phyloP scores from a whole-genome alignment of 2,797 vertebrate species.

The Sebastes nivosus region DNA sequence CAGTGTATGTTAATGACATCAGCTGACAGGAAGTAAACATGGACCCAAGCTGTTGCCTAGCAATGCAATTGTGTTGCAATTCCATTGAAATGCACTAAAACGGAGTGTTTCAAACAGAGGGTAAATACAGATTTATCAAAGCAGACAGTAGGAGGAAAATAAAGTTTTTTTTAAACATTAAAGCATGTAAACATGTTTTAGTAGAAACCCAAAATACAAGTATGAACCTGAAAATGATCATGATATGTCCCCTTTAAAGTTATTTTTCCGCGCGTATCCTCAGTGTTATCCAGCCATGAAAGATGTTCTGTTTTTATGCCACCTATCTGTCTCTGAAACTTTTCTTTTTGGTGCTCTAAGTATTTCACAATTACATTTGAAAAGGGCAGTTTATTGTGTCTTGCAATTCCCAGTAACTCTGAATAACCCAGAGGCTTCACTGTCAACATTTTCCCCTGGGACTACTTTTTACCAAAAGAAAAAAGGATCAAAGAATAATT shows the following conservation, averaged over 20 bases:
- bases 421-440: background rate
- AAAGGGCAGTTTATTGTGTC: background rate
- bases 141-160: too few species aligned
- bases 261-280: background rate
- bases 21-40: too few species aligned
- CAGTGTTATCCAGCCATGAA: background rate
- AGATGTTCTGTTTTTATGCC: background rate
- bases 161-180: too few species aligned
- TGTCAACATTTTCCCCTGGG: background rate
- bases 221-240: too few species aligned
- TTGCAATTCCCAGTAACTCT: background rate
- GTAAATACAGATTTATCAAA: too few species aligned
- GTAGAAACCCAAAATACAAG: too few species aligned
- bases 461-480: background rate
- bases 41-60: too few species aligned
- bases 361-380: background rate
- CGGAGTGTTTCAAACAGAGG: too few species aligned
- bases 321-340: background rate
- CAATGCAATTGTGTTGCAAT: too few species aligned
- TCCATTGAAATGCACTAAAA: too few species aligned
- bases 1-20: too few species aligned
- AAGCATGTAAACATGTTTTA: too few species aligned
- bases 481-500: background rate
- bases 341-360: background rate
- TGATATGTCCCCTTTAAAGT: background rate